Evolutionary conservation across 2,113 vertebrate genomes (phyloP).

Genomic region (Mixornis gularis): DNA sequence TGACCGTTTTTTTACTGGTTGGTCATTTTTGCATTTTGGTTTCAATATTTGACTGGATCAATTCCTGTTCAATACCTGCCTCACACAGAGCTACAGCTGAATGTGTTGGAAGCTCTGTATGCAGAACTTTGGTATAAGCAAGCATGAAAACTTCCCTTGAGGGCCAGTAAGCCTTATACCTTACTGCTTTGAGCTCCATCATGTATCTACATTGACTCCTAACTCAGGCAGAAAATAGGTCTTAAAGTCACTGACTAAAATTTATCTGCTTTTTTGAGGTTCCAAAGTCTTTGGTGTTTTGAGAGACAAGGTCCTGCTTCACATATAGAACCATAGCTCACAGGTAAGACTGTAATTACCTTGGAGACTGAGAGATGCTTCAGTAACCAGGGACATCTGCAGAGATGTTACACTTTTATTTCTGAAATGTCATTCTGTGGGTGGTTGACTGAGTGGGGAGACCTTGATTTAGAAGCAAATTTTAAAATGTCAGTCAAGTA

Average conservation of each 20-base stretch:
- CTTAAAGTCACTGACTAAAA: background rate
- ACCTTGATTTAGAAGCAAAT: background rate
- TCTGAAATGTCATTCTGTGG: conserved; percentile 30
- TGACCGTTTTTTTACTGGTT: background rate
- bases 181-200: background rate
- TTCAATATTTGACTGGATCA: background rate
- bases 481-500: background rate
- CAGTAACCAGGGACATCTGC: background rate
- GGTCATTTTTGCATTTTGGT: background rate
- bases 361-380: background rate
- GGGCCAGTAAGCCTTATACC: background rate
- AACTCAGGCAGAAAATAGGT: background rate
- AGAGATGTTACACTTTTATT: background rate
- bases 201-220: background rate
- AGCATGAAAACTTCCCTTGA: background rate
- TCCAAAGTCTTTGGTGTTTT: background rate
- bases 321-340: background rate
- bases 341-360: background rate
- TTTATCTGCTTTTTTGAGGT: background rate
- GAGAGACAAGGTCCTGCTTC: background rate
- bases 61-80: background rate
- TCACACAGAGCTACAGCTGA: background rate
- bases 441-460: background rate
- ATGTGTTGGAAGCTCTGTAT: background rate
- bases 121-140: background rate